Conservation (phyloP, 2,797 vertebrate genomes). For the Salmo trutta region DNA sequence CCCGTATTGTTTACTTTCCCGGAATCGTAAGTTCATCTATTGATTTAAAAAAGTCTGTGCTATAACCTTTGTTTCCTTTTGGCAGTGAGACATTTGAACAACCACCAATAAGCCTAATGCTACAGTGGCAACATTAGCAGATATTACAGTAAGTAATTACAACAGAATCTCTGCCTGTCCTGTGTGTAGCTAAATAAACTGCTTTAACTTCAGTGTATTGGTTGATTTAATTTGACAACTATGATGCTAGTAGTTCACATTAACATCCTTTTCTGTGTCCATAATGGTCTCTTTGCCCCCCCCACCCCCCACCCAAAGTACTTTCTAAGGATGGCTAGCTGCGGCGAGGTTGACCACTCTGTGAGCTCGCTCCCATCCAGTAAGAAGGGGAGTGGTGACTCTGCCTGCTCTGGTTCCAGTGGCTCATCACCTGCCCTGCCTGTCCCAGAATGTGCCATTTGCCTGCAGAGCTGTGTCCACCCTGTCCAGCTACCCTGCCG, state of each 20-base stretch:
- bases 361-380: conserved; percentile 90
- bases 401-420: conserved; percentile 83
- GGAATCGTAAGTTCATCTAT: no score
- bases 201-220: neutral
- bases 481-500: conserved; percentile 96
- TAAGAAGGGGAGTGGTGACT: conserved; percentile 82
- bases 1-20: neutral
- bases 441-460: conserved; percentile 96
- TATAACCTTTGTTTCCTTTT: conserved; percentile 29
- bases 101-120: conserved; percentile 64
- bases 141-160: conserved; percentile 65
- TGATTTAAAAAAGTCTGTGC: neutral
- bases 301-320: conserved; percentile 52
- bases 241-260: neutral
- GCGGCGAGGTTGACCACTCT: conserved; percentile 93
- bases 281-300: conserved; percentile 12
- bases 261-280: neutral
- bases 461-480: conserved; percentile 96
- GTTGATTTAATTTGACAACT: neutral
- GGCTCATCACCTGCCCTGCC: conserved; percentile 82
- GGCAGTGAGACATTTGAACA: conserved; percentile 51
- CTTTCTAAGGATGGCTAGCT: conserved; percentile 97
- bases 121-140: conserved; percentile 60
- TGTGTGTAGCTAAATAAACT: neutral
- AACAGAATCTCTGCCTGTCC: neutral